These are phyloP conservation scores for Synanthedon myopaeformis DNA, from an alignment of 2,888 invertebrate genomes.

Conservation along the genomic window DNA sequence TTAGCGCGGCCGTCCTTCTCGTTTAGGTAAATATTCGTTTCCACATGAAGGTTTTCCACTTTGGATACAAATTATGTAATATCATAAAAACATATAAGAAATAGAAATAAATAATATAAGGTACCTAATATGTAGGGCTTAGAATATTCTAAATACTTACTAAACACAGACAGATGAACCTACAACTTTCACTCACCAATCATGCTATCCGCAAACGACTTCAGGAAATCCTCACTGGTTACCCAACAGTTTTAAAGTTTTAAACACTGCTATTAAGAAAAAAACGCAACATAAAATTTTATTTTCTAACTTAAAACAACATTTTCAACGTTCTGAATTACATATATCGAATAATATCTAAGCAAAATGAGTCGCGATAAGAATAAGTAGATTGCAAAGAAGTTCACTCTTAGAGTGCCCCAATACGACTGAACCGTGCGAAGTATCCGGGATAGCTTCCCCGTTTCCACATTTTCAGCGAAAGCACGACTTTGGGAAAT, in stretches of 20 bases:
- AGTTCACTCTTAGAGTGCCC: constrained; percentile 45
- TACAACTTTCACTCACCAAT: constrained; percentile 42
- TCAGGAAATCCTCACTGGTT: constrained; percentile 34
- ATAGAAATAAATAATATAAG: too few species aligned
- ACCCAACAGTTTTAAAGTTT: constrained; percentile 51
- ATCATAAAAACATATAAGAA: too few species aligned
- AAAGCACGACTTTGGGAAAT: constrained; percentile 16
- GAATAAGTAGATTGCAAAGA: constrained; percentile 10
- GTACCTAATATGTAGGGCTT: too few species aligned
- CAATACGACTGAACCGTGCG: constrained; percentile 51
- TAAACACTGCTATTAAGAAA: constrained; percentile 8
- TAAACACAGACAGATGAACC: too few species aligned
- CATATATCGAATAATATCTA: background rate
- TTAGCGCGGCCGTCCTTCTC: too few species aligned
- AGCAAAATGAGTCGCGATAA: background rate
- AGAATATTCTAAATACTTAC: too few species aligned
- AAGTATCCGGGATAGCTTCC: constrained; percentile 43
- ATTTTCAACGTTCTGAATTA: background rate
- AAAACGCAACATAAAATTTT: constrained; percentile 1
- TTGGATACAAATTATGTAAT: too few species aligned
- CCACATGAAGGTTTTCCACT: too few species aligned
- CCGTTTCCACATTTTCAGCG: constrained; percentile 39
- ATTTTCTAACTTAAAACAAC: constrained; percentile 5
- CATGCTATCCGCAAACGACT: constrained; percentile 48
- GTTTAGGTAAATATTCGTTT: too few species aligned